Percentiles rank a stretch among this genome's conserved stretches.
Evolutionary conservation across 2,888 invertebrate species (phyloP).

Genomic region (Archips crataeganus): DNA sequence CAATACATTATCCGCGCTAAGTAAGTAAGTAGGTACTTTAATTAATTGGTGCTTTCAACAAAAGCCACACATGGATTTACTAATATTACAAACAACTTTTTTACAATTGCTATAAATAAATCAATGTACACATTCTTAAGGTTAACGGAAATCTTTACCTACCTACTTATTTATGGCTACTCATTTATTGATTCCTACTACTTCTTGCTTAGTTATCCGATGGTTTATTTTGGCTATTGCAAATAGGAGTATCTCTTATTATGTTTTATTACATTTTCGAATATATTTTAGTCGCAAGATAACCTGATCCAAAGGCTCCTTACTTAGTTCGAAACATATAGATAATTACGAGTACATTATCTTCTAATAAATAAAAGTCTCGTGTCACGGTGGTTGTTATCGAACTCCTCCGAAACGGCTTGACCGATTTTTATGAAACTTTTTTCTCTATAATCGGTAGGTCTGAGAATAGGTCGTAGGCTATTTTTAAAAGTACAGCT

Average conservation of each 20-base stretch:
- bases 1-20: conserved; percentile 9
- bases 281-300: neutral
- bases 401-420: too few relatives aligned
- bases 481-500: too few relatives aligned
- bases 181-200: neutral
- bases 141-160: neutral
- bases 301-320: neutral
- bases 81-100: neutral
- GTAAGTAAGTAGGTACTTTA: neutral
- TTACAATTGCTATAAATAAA: conserved; percentile 13
- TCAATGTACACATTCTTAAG: neutral
- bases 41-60: conserved; percentile 24
- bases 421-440: too few relatives aligned
- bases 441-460: too few relatives aligned
- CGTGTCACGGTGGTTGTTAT: too few relatives aligned
- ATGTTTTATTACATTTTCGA: neutral
- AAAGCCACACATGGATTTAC: neutral
- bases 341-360: too few relatives aligned
- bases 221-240: neutral
- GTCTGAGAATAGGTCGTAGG: too few relatives aligned
- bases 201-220: neutral
- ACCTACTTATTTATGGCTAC: neutral
- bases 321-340: neutral
- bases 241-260: neutral
- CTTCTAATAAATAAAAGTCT: too few relatives aligned